These are phyloP conservation scores for Pammene aurita DNA, from an alignment of 2,888 invertebrate species.

Conservation along the genomic window DNA sequence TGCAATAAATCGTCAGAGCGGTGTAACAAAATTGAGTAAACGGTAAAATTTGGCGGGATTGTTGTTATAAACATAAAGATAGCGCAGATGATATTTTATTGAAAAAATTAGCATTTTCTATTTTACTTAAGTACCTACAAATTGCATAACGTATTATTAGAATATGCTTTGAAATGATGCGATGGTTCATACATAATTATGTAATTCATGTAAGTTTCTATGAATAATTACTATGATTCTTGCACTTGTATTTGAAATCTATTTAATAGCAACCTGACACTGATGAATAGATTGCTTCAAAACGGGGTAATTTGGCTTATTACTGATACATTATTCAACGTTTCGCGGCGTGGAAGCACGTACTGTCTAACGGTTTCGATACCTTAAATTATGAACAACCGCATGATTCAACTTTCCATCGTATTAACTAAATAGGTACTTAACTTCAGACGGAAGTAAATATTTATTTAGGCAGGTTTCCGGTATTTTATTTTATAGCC, in stretches of 20 bases:
- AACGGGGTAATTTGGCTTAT: slow-evolving; percentile 10
- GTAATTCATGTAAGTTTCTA: background rate
- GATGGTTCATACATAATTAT: background rate
- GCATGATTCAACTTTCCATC: background rate
- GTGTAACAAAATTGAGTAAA: no score
- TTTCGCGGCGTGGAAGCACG: slow-evolving; percentile 5
- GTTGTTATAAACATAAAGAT: no score
- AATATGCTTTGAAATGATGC: slow-evolving; percentile 1
- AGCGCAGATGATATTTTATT: no score
- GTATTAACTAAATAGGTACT: no score
- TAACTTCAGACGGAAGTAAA: no score
- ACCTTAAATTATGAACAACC: slow-evolving; percentile 7
- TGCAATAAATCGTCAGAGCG: no score
- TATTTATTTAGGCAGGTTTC: no score
- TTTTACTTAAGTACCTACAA: no score
- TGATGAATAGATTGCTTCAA: slow-evolving; percentile 15
- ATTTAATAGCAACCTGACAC: background rate
- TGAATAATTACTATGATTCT: background rate
- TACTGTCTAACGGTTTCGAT: slow-evolving; percentile 16
- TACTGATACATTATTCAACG: slow-evolving; percentile 22
- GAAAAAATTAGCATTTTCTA: no score
- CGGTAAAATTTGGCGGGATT: no score
- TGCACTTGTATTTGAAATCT: background rate
- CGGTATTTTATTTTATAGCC: no score
- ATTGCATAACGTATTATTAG: no score